Base-by-base conservation (phyloP, 2,888 invertebrate genomes). In the Campoletis raptor region DNA sequence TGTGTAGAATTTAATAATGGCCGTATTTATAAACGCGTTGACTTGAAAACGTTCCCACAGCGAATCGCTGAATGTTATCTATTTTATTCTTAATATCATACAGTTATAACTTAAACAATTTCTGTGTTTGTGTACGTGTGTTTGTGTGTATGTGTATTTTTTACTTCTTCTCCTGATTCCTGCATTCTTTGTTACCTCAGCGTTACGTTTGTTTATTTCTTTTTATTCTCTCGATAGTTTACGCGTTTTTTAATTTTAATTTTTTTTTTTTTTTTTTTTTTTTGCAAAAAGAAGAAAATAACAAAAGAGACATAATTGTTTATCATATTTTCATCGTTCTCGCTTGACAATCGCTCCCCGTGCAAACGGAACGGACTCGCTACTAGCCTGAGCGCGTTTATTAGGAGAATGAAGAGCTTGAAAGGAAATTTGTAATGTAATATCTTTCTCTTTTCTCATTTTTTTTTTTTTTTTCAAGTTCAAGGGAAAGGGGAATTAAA, bases 41-140 rank as follows among this genome's bases (percentile, higher is more conserved):
- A 69, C 24, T 69, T 79, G 52, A 70, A 82, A 85, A 85, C 74
- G 74, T 73, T 80, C 79, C 85, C 61, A 57, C 74, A 54, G 85
- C 87, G 87, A 85, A 85, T 85, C 81, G 87, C 87, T 89, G 87
- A 89, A 89, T 88, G 87, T 89, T 90, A 89, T 90, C 88, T 84
- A 87, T 89, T 90, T 86, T 90, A 90, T 90, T 90, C 88, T 90
- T 89, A 91, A 89, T 91, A 90, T 90, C 88, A 89, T 91, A 92
- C 89, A 92, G 87, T 90, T 89, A 90, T 92, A 91, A 92, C 87
- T 91, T 91, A 91, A 91, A 90, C 88, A 89, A 90, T 90, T 89
- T 87, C 77, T 86, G 73, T 42, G 61, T 61, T 61, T 61, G 61
- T 37, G 30, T 54, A 52, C 21, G 36, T 73, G 48, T 36, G 12